A percentile compares a stretch with the other conserved stretches of the same genome.
Evolutionary conservation across 2,113 vertebrate genomes (phyloP).

Genomic region (Bombycilla garrulus): DNA sequence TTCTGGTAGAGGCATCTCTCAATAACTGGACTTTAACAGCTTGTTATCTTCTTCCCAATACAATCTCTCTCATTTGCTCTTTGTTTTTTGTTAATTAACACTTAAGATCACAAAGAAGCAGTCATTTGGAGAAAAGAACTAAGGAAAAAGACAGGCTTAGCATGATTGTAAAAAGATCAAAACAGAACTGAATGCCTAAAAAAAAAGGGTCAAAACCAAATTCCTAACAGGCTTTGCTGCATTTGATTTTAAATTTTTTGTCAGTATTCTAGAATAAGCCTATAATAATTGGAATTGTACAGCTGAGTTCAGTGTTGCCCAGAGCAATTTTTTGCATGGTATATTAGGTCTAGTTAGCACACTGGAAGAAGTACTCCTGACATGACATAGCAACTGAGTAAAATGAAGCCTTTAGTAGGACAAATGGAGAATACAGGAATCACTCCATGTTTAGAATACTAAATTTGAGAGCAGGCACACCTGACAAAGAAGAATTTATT

Average conservation of each 20-base stretch:
- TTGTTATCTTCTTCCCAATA: background rate
- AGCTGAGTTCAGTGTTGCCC: background rate
- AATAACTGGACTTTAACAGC: background rate
- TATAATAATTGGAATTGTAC: background rate
- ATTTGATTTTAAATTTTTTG: background rate
- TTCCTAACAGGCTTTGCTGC: background rate
- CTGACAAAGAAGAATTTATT: slow-evolving; percentile 15
- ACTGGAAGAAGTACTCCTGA: background rate
- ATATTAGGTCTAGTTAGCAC: background rate
- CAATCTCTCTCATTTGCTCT: background rate
- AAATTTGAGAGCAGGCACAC: background rate
- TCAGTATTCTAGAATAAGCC: background rate
- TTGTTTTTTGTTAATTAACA: background rate
- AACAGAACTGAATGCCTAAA: background rate
- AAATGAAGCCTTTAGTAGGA: background rate
- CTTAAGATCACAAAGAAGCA: background rate
- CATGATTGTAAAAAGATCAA: background rate
- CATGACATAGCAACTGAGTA: background rate
- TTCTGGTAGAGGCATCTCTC: background rate
- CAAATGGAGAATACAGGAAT: slow-evolving; percentile 1
- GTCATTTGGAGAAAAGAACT: background rate
- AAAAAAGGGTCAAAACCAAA: background rate
- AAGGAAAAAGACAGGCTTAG: background rate
- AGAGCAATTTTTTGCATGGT: background rate
- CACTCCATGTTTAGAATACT: background rate